Evolutionary conservation across 2,888 invertebrate species (phyloP).

Genomic region (Andrena bucephala): DNA sequence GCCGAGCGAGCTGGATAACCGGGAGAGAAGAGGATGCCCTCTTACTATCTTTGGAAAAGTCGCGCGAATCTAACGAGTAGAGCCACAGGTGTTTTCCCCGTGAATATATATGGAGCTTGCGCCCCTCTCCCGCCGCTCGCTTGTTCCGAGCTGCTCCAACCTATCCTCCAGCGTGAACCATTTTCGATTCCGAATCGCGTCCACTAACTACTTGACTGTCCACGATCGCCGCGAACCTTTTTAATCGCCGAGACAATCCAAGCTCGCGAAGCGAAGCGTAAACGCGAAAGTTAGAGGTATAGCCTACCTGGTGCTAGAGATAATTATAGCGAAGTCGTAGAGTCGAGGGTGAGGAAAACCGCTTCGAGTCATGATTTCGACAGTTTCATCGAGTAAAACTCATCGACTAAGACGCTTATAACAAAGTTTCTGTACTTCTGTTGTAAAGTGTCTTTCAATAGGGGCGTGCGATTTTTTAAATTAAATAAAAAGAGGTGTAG

Average conservation of each 20-base stretch:
- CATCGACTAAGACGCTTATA: too few relatives aligned
- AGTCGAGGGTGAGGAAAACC: too few relatives aligned
- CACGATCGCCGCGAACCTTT: background rate
- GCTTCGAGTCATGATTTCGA: too few relatives aligned
- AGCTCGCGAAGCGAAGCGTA: background rate
- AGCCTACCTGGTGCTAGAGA: too few relatives aligned
- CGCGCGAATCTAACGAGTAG: conserved; percentile 72
- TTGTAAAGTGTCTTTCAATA: too few relatives aligned
- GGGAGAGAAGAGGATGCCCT: conserved; percentile 48
- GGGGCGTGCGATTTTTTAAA: too few relatives aligned
- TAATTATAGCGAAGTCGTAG: too few relatives aligned
- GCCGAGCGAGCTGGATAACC: conserved; percentile 37
- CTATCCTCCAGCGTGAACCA: conserved; percentile 39
- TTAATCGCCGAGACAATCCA: background rate
- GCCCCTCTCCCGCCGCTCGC: conserved; percentile 32
- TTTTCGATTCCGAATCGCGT: conserved; percentile 35
- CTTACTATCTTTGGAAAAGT: conserved; percentile 75
- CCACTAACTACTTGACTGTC: background rate
- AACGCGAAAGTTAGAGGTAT: background rate
- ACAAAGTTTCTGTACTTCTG: too few relatives aligned
- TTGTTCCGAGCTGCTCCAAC: conserved; percentile 39
- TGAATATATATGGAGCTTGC: conserved; percentile 67
- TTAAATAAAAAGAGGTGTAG: too few relatives aligned
- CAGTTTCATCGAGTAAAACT: too few relatives aligned
- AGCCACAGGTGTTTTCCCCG: conserved; percentile 75